phyloP scores from a whole-genome alignment of 1,140 invertebrate species.

The Calliphora vicina region DNA sequence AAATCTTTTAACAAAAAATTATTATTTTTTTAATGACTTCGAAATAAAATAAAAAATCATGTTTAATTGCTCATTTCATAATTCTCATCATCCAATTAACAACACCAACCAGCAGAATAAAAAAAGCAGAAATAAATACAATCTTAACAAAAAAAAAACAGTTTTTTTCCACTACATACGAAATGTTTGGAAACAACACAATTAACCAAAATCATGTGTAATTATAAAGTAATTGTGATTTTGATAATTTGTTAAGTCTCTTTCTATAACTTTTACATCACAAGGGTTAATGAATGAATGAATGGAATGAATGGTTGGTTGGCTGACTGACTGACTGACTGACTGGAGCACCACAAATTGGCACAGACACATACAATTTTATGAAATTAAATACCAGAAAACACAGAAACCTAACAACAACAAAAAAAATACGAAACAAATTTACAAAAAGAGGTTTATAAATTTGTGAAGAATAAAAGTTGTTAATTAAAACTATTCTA shows the following conservation, averaged over 20 bases:
- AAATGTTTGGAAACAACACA: neutral
- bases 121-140: neutral
- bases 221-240: neutral
- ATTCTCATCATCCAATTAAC: neutral
- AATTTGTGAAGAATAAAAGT: too few species aligned
- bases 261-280: neutral
- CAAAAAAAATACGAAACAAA: too few species aligned
- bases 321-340: too few species aligned
- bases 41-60: neutral
- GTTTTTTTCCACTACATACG: neutral
- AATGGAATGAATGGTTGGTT: neutral
- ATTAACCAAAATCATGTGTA: neutral
- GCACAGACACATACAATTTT: too few species aligned
- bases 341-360: too few species aligned
- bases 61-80: neutral
- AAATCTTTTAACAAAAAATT: too few species aligned
- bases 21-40: too few species aligned
- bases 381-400: too few species aligned
- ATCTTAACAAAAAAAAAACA: neutral
- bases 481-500: too few species aligned
- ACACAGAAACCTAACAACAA: too few species aligned
- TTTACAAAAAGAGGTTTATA: too few species aligned
- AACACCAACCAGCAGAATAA: neutral
- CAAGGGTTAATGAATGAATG: neutral
- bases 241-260: neutral